Evolutionary conservation across 2,888 invertebrate genomes (phyloP).

Genomic region (Drosophila sordidula): DNA sequence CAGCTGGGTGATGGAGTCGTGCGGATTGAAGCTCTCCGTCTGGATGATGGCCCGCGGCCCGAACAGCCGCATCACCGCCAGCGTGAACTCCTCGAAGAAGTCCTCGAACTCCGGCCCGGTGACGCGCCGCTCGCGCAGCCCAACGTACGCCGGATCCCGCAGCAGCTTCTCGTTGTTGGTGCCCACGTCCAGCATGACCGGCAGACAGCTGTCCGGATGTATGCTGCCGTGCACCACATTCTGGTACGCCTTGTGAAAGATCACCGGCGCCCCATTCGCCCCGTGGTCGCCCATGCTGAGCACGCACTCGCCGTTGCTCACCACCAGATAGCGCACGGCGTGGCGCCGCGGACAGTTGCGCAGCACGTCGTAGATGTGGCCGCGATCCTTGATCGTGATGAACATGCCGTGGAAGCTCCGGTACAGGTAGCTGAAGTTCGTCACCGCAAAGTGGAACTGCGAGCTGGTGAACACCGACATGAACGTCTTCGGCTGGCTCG

Average conservation of each 20-base stretch:
- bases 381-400: constrained; percentile 55
- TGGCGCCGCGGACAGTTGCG: constrained; percentile 52
- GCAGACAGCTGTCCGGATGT: constrained; percentile 44
- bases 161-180: constrained; percentile 53
- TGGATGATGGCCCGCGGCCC: constrained; percentile 51
- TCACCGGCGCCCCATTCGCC: constrained; percentile 16
- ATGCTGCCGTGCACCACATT: constrained; percentile 56
- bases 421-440: neutral
- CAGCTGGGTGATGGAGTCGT: constrained; percentile 14
- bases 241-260: constrained; percentile 23
- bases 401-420: constrained; percentile 20
- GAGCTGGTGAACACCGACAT: constrained; percentile 26
- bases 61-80: constrained; percentile 46
- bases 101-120: constrained; percentile 7
- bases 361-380: constrained; percentile 49
- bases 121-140: constrained; percentile 39
- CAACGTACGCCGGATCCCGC: constrained; percentile 27
- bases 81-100: constrained; percentile 61
- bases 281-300: constrained; percentile 53
- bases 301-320: constrained; percentile 47
- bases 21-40: constrained; percentile 31
- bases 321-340: constrained; percentile 41
- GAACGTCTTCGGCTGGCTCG: constrained; percentile 28
- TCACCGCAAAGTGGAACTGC: neutral
- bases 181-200: constrained; percentile 59